These are phyloP conservation scores for Drosophila kuntzei DNA, from an alignment of 2,888 invertebrate species.

Conservation along the genomic window DNA sequence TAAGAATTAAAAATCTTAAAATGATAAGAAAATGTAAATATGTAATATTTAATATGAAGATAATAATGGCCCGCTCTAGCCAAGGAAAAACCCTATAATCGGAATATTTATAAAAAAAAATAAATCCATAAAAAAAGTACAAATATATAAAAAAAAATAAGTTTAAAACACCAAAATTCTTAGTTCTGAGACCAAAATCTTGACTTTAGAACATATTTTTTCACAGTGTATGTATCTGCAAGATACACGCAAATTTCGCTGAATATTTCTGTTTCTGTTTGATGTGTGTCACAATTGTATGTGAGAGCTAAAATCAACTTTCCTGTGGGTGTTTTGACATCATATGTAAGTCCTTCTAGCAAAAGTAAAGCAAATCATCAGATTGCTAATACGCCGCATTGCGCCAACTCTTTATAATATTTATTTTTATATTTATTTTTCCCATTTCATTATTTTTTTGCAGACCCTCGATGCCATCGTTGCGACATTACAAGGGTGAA, in stretches of 20 bases:
- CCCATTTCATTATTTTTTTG: background rate
- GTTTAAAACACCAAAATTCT: too few relatives aligned
- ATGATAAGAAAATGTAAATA: too few relatives aligned
- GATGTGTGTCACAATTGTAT: slow-evolving; percentile 19
- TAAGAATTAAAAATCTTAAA: too few relatives aligned
- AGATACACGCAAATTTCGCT: slow-evolving; percentile 25
- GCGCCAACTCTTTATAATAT: slow-evolving; percentile 7
- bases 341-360: slow-evolving; percentile 1
- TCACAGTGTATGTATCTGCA: slow-evolving; percentile 35
- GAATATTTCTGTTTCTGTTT: slow-evolving; percentile 23
- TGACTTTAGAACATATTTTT: too few relatives aligned
- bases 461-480: slow-evolving; percentile 90
- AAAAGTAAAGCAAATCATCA: slow-evolving; percentile 20
- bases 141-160: too few relatives aligned
- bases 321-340: slow-evolving; percentile 16
- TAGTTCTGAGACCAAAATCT: too few relatives aligned
- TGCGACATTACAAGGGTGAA: slow-evolving; percentile 90
- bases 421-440: background rate
- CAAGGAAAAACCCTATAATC: too few relatives aligned
- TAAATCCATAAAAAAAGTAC: too few relatives aligned
- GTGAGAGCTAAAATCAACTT: slow-evolving; percentile 21
- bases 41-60: too few relatives aligned
- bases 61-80: too few relatives aligned
- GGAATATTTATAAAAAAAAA: too few relatives aligned
- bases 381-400: slow-evolving; percentile 56